These are phyloP conservation scores for Aselliscus stoliczkanus DNA, from an alignment of 2,797 vertebrate species.

Conservation along the genomic window DNA sequence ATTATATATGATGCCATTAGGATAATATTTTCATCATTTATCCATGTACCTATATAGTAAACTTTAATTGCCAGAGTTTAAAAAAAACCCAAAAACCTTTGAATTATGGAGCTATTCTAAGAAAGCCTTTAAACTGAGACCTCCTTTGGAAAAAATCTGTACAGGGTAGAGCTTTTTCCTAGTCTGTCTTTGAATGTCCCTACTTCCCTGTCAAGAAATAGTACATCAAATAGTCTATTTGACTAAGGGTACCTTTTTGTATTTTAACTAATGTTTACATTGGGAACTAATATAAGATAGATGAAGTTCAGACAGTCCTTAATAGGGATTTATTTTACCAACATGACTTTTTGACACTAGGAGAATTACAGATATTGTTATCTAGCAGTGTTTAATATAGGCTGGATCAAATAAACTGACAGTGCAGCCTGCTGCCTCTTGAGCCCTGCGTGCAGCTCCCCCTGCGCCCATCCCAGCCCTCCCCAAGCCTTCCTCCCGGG, in stretches of 20 bases:
- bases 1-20: constrained; percentile 1
- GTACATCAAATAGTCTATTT: background rate
- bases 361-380: background rate
- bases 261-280: constrained; percentile 31
- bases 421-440: background rate
- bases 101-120: background rate
- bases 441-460: background rate
- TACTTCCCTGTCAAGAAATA: background rate
- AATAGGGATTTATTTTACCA: constrained; percentile 19
- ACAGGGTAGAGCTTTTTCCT: background rate
- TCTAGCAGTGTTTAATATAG: background rate
- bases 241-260: background rate
- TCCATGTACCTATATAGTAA: background rate
- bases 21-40: constrained; percentile 25
- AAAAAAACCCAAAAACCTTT: background rate
- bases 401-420: background rate
- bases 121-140: background rate
- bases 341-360: background rate
- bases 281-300: background rate
- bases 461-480: constrained; percentile 28
- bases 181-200: background rate
- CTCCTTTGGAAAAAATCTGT: background rate
- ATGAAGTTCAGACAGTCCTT: background rate
- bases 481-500: constrained; percentile 55
- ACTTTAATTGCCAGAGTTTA: background rate